phyloP scores from a whole-genome alignment of 2,888 invertebrate genomes.

The Drosophila prostipennis region DNA sequence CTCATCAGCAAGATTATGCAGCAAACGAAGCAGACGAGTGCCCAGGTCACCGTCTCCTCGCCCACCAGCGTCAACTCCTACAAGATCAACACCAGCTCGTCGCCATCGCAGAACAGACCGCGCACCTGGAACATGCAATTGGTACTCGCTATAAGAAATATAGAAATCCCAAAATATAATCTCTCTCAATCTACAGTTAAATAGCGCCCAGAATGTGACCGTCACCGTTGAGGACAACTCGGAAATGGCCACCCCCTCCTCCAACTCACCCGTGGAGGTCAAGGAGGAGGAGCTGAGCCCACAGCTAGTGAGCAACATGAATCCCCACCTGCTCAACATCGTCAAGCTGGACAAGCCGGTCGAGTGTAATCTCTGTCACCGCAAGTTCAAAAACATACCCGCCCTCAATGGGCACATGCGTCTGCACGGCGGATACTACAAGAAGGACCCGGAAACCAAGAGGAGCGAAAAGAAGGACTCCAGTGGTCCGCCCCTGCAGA shows the following conservation, averaged over 20 bases:
- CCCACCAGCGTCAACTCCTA: conserved; percentile 82
- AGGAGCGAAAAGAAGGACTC: conserved; percentile 94
- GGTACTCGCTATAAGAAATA: conserved; percentile 54
- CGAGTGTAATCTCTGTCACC: conserved; percentile 97
- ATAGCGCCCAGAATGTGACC: conserved; percentile 79
- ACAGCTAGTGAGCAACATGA: conserved; percentile 78
- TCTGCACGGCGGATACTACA: conserved; percentile 98
- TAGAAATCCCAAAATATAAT: neutral
- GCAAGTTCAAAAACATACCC: conserved; percentile 98
- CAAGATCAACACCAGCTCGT: conserved; percentile 77
- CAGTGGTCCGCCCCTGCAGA: conserved; percentile 93
- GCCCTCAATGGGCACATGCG: conserved; percentile 99
- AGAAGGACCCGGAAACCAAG: conserved; percentile 95
- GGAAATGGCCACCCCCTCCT: conserved; percentile 70
- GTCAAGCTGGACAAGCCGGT: conserved; percentile 91
- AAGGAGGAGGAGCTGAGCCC: conserved; percentile 72
- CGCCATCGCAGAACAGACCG: conserved; percentile 76
- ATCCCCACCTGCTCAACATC: conserved; percentile 83
- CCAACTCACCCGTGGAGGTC: conserved; percentile 64
- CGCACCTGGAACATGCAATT: conserved; percentile 87
- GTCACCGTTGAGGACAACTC: conserved; percentile 78
- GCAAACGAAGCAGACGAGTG: conserved; percentile 88
- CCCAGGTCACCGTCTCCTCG: conserved; percentile 83
- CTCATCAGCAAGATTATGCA: conserved; percentile 91
- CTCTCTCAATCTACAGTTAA: conserved; percentile 55